Evolutionary conservation across 1,140 invertebrate species (phyloP), one percentile per base, ranked within the genome.

Genomic region (Pseudomyrmex dendroicus): DNA sequence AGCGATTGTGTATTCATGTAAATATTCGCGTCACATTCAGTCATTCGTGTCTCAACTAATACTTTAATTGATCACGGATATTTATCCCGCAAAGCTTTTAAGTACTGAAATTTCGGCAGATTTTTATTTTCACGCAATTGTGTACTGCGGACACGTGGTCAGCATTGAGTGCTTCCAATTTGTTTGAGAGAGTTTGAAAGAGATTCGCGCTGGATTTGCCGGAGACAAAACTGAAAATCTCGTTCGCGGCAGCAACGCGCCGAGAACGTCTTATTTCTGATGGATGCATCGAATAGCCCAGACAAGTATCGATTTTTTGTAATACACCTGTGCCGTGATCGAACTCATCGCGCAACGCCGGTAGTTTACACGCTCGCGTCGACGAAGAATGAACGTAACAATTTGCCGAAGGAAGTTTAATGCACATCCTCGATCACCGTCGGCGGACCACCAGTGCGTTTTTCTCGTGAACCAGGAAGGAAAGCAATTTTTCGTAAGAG

Each of bases 291-390:
- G 76, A 70, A 70, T 61, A 57, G 66, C 20, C 46, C 54, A 1
- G 76, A 54, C 73, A 61, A 56, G 52, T 86, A 86, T 86, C 77
- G 85, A 86, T 87, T 25, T 52, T 52, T 67, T 46, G 54, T 83
- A 86, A 86, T 86, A 82, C 56, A 86, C 84, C 85, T 83, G 78
- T 72, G 67, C 57, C 82, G 67, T 80, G 85, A 87, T 86, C 82
- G 72, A 87, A 84, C 73, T 73, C 50, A 80, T 86, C 62, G 78
- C 59, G 44, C 67, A 54, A 22, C 50, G 35, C 67, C 52, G 20
- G 46, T 54, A 68, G 63, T 84, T 87, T 83, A 63, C 84, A 62
- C 84, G 77, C 52, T 56, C 83, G 67, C 46, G 54, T 66, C 54
- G 15, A 72, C 62, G 70, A 85, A 85, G 70, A 85, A 85, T 80